Conservation (phyloP, 2,113 vertebrate genomes). For the Grallaria varia region DNA sequence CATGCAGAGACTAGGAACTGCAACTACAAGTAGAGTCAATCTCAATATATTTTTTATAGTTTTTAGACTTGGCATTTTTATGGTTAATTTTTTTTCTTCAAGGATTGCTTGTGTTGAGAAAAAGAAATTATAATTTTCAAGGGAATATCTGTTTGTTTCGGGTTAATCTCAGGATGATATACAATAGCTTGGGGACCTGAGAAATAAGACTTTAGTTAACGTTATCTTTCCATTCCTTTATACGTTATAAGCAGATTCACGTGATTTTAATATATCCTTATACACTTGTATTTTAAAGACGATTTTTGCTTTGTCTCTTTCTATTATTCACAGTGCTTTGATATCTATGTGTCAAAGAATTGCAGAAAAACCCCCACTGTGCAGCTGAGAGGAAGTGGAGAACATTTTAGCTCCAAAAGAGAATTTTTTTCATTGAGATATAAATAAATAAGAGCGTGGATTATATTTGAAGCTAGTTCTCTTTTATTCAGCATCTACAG, state of each 20-base stretch:
- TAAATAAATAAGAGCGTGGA: not conserved
- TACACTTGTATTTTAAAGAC: not conserved
- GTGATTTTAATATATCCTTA: not conserved
- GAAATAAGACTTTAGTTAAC: not conserved
- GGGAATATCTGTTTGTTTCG: not conserved
- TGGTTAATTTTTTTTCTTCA: not conserved
- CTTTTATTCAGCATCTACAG: not conserved
- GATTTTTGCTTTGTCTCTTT: not conserved
- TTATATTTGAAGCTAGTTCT: constrained; percentile 4
- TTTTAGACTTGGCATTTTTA: not conserved
- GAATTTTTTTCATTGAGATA: not conserved
- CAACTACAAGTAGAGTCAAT: not conserved
- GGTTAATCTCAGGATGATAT: not conserved
- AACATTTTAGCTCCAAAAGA: not conserved
- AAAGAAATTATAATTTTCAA: not conserved
- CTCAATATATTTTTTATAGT: not conserved
- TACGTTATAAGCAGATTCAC: not conserved
- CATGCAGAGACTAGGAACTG: not conserved
- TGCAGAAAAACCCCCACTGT: not conserved
- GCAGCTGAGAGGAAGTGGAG: not conserved
- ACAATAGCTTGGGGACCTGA: not conserved
- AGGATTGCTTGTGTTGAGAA: not conserved
- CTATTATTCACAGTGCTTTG: not conserved
- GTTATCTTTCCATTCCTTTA: constrained; percentile 12
- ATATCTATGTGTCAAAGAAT: not conserved